phyloP scores from a whole-genome alignment of 2,113 vertebrate species.

The Brachyistius frenatus region DNA sequence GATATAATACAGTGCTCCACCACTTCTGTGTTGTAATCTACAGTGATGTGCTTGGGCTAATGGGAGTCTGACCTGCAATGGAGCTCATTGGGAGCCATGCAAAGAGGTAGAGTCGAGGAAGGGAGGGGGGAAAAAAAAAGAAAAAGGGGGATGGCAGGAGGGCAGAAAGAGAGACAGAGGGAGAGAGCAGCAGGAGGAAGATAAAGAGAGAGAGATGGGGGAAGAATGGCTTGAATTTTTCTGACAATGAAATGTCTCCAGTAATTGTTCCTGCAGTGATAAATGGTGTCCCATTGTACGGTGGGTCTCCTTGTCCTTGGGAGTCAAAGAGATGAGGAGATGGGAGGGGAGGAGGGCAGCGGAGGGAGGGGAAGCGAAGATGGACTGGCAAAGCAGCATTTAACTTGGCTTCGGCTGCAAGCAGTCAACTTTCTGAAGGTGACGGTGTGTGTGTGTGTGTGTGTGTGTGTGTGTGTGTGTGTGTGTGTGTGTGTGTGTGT shows the following conservation, averaged over 20 bases:
- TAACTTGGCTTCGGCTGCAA: conserved; percentile 67
- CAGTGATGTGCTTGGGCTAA: conserved; percentile 74
- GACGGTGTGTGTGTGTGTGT: conserved; percentile 32
- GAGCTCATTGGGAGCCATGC: conserved; percentile 69
- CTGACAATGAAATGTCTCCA: conserved; percentile 83
- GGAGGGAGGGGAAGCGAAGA: conserved; percentile 47
- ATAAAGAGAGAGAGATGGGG: conserved; percentile 70
- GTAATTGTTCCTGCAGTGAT: conserved; percentile 83
- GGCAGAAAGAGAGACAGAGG: conserved; percentile 37
- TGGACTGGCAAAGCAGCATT: conserved; percentile 69
- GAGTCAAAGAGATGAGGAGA: conserved; percentile 73
- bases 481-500: conserved; percentile 11
- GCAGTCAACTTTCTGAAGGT: conserved; percentile 71
- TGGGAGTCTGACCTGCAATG: conserved; percentile 80
- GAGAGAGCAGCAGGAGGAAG: conserved; percentile 38
- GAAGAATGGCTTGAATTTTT: conserved; percentile 78
- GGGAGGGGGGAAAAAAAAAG: conserved; percentile 22
- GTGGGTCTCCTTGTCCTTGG: conserved; percentile 81
- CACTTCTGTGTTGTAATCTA: conserved; percentile 74
- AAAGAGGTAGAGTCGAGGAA: conserved; percentile 51
- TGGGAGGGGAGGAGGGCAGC: conserved; percentile 36
- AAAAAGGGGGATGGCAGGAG: conserved; percentile 36
- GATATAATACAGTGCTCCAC: conserved; percentile 74
- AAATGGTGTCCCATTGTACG: conserved; percentile 79
- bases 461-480: conserved; percentile 1